Conservation (phyloP, 2,797 vertebrate genomes). For the Myripristis murdjan region DNA sequence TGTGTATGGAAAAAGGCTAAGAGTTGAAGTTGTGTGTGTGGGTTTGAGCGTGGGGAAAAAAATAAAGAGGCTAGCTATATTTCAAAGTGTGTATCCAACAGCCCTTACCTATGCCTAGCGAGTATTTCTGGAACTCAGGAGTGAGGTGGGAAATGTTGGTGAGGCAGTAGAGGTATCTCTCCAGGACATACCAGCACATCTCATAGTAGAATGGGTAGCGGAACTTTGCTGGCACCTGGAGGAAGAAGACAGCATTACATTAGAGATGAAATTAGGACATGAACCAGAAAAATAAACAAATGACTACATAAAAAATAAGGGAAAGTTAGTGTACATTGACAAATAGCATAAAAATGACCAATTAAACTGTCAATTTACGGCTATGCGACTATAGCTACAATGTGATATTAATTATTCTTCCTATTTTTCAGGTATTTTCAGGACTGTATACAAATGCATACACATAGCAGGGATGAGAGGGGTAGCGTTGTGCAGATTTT, state of each 20-base stretch:
- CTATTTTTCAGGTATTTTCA: no score
- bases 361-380: background rate
- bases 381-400: background rate
- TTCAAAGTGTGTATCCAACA: background rate
- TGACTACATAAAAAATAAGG: no score
- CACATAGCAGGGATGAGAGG: no score
- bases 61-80: background rate
- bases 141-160: constrained; percentile 94
- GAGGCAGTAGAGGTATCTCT: constrained; percentile 96
- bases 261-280: background rate
- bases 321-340: no score
- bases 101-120: constrained; percentile 93
- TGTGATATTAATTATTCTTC: background rate
- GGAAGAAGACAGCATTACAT: constrained; percentile 12
- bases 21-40: background rate
- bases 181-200: constrained; percentile 99
- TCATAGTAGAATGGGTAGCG: constrained; percentile 99
- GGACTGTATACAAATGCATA: no score
- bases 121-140: constrained; percentile 96
- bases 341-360: no score
- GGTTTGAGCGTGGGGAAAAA: background rate
- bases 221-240: constrained; percentile 96
- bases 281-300: background rate
- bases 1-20: background rate
- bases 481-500: no score